phyloP scores from a whole-genome alignment of 2,113 vertebrate species.

The Bungarus multicinctus region DNA sequence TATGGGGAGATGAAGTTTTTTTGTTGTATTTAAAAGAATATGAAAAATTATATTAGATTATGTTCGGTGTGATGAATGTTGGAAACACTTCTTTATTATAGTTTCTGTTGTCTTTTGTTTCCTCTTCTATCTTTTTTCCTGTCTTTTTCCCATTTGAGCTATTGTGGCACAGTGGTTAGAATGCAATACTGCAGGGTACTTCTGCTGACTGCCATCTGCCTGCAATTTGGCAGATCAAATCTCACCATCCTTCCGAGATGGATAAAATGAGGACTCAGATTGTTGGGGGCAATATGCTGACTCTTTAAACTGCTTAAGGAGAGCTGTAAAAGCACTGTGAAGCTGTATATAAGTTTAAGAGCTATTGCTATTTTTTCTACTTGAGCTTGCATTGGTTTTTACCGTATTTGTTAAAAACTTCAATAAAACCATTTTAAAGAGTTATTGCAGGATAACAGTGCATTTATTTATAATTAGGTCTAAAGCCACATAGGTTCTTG shows the following conservation, averaged over 20 bases:
- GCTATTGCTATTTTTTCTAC: neutral
- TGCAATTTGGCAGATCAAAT: too few species aligned
- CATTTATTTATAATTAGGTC: neutral
- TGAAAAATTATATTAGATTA: neutral
- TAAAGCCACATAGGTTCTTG: neutral
- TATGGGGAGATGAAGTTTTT: neutral
- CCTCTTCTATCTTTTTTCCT: neutral
- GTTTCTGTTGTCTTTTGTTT: neutral
- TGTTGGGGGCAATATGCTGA: too few species aligned
- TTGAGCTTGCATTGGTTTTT: neutral
- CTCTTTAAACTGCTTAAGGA: too few species aligned
- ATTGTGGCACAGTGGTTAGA: too few species aligned
- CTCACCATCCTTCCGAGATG: too few species aligned
- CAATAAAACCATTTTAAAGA: neutral
- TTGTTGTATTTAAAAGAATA: neutral
- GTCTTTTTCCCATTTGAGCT: neutral
- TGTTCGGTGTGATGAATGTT: neutral
- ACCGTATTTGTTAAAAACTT: neutral
- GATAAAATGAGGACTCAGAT: too few species aligned
- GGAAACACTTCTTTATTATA: neutral
- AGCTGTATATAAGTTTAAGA: too few species aligned
- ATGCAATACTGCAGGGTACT: too few species aligned
- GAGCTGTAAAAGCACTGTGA: too few species aligned
- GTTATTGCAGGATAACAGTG: neutral
- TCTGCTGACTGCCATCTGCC: too few species aligned